These are phyloP conservation scores for Apomyelois bistriatella DNA, from an alignment of 2,888 invertebrate species.

Conservation along the genomic window DNA sequence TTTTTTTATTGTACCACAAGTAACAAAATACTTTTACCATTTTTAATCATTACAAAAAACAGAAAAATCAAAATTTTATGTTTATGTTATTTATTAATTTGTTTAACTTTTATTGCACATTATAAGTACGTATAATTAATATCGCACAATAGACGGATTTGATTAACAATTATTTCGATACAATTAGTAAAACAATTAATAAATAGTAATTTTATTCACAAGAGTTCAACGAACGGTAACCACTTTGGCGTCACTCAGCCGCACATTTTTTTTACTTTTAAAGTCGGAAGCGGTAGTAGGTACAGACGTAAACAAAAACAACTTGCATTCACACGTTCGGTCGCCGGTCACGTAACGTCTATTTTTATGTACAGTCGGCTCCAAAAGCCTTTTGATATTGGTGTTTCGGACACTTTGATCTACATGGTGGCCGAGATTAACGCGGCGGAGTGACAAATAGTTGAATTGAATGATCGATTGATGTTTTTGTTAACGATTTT, in stretches of 20 bases:
- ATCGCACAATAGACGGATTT: too few species aligned
- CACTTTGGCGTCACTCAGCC: not conserved
- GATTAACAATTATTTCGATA: too few species aligned
- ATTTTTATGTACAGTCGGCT: constrained; percentile 10
- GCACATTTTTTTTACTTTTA: not conserved
- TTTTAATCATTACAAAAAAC: too few species aligned
- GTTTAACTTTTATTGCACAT: too few species aligned
- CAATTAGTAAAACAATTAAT: too few species aligned
- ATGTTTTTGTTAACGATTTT: not conserved
- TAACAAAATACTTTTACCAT: too few species aligned
- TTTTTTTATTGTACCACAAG: too few species aligned
- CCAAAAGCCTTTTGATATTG: constrained; percentile 17
- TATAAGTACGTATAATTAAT: too few species aligned
- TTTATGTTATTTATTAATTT: too few species aligned
- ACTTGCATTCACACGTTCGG: not conserved
- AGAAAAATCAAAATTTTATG: too few species aligned
- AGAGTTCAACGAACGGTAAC: too few species aligned
- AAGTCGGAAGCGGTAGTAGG: not conserved
- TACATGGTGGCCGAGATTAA: constrained; percentile 57
- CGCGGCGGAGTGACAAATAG: not conserved
- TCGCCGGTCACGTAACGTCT: constrained; percentile 9
- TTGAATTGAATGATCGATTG: constrained; percentile 1
- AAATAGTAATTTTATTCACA: too few species aligned
- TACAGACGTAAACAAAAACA: constrained; percentile 8
- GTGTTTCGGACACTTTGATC: constrained; percentile 51